These are phyloP conservation scores for Cydia pomonella DNA, from an alignment of 1,140 invertebrate species.

Conservation along the genomic window DNA sequence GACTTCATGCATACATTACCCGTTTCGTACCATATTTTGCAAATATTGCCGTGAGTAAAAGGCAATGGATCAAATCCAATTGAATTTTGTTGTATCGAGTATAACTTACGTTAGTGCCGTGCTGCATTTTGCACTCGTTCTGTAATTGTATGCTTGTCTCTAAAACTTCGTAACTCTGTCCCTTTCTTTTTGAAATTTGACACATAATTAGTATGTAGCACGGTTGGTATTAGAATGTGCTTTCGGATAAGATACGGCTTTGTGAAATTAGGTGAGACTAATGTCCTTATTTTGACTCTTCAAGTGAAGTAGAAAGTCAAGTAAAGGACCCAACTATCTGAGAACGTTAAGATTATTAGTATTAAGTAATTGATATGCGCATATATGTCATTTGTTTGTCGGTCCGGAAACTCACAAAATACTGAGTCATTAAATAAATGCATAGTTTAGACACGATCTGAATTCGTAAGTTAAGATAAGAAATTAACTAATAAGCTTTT, in stretches of 20 bases:
- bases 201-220: neutral
- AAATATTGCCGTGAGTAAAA: neutral
- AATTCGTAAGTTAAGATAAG: too few relatives aligned
- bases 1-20: neutral
- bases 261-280: neutral
- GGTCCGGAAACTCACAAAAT: too few relatives aligned
- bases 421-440: too few relatives aligned
- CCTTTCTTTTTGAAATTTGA: neutral
- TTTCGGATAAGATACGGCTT: neutral
- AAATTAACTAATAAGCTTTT: too few relatives aligned
- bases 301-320: neutral
- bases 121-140: slow-evolving; percentile 29
- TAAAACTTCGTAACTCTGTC: neutral
- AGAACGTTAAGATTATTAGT: neutral
- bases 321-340: neutral
- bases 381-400: neutral
- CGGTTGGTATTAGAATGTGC: neutral
- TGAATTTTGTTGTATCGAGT: neutral
- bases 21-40: neutral
- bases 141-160: neutral
- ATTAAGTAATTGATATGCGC: neutral
- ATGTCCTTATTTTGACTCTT: slow-evolving; percentile 28
- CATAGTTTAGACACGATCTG: too few relatives aligned
- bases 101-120: slow-evolving; percentile 11
- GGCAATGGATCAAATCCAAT: neutral